A percentile compares a stretch with the other conserved stretches of the same genome.
Conservation (phyloP, 2,888 invertebrate genomes). For the Taenaris catops region DNA sequence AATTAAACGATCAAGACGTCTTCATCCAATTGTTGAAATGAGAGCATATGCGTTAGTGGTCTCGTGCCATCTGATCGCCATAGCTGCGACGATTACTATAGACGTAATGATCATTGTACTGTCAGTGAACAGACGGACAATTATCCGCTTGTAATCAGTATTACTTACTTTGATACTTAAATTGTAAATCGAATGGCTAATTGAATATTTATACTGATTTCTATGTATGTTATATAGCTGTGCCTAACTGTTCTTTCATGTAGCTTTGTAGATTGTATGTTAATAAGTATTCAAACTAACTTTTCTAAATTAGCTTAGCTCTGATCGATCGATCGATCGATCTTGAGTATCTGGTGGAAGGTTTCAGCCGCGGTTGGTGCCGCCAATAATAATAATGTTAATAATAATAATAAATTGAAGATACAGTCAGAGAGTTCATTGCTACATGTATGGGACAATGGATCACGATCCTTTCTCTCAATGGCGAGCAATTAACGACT, state of each 20-base stretch:
- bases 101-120: conserved; percentile 32
- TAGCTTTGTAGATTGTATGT: too few species aligned
- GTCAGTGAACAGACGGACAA: conserved; percentile 32
- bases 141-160: conserved; percentile 62
- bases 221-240: too few species aligned
- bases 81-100: conserved; percentile 47
- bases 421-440: too few species aligned
- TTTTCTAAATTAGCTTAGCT: too few species aligned
- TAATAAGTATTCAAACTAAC: too few species aligned
- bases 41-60: conserved; percentile 65
- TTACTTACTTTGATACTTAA: conserved; percentile 41
- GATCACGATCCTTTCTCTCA: neutral
- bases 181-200: conserved; percentile 15
- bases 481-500: neutral
- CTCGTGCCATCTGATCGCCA: conserved; percentile 62
- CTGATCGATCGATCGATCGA: too few species aligned
- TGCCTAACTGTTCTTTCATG: too few species aligned
- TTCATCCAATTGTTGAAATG: conserved; percentile 27
- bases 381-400: too few species aligned
- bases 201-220: conserved; percentile 1
- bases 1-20: conserved; percentile 39
- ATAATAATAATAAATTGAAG: too few species aligned
- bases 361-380: too few species aligned
- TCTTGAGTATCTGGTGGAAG: too few species aligned
- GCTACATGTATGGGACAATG: neutral